A percentile compares a stretch with the other conserved stretches of the same genome.
Conservation (phyloP, 1,140 invertebrate species). For the Potamilus streckersoni region DNA sequence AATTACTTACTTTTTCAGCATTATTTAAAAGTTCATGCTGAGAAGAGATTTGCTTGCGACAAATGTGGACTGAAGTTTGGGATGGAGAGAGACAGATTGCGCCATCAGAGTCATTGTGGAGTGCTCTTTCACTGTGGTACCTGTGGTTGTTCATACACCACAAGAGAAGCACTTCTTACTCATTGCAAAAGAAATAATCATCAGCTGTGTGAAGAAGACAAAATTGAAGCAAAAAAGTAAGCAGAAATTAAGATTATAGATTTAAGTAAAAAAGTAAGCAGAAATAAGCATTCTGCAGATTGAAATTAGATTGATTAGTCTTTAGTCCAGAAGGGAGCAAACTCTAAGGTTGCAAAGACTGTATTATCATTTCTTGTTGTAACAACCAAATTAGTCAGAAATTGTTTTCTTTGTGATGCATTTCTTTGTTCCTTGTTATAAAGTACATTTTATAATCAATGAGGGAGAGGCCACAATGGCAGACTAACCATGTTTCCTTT, state of each 20-base stretch:
- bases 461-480: too few species aligned
- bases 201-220: conserved; percentile 22
- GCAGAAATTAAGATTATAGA: conserved; percentile 18
- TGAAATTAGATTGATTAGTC: too few species aligned
- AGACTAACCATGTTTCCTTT: too few species aligned
- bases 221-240: conserved; percentile 14
- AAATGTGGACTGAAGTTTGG: conserved; percentile 33
- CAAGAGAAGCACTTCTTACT: conserved; percentile 29
- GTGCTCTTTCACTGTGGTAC: conserved; percentile 28
- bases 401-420: too few species aligned
- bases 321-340: too few species aligned
- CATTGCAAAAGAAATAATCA: conserved; percentile 42
- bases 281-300: too few species aligned
- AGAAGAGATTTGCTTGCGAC: conserved; percentile 32
- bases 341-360: too few species aligned
- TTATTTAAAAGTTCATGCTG: conserved; percentile 41
- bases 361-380: too few species aligned
- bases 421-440: too few species aligned
- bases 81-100: conserved; percentile 23
- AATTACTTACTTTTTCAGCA: conserved; percentile 31
- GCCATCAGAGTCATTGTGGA: conserved; percentile 34
- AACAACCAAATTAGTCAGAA: too few species aligned
- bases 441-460: too few species aligned
- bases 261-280: too few species aligned
- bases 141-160: conserved; percentile 35